Conservation (phyloP, 2,113 vertebrate genomes). For the Astur gentilis region DNA sequence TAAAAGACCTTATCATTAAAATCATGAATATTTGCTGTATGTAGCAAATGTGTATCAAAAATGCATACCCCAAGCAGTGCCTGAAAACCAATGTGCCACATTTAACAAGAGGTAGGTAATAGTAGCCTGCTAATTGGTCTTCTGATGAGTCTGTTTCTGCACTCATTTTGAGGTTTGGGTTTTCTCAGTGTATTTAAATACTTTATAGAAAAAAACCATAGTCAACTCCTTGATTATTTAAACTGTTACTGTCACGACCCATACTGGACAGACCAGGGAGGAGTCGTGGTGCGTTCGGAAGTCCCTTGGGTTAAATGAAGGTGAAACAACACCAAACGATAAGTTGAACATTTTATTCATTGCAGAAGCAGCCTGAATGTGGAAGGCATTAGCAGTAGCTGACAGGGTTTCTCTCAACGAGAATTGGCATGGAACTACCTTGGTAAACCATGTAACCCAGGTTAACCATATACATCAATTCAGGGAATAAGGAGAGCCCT, state of each 20-base stretch:
- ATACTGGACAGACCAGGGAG: too few relatives aligned
- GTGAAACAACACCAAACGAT: too few relatives aligned
- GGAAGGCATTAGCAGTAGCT: too few relatives aligned
- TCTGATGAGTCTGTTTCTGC: not conserved
- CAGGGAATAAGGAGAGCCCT: too few relatives aligned
- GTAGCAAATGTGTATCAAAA: not conserved
- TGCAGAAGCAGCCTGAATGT: too few relatives aligned
- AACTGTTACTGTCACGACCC: not conserved
- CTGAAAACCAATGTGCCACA: not conserved
- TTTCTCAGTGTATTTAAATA: not conserved
- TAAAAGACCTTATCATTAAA: not conserved
- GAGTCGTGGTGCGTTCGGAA: too few relatives aligned
- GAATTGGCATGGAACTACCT: too few relatives aligned
- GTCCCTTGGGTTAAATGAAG: too few relatives aligned
- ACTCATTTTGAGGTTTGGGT: accelerated
- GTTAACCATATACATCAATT: too few relatives aligned
- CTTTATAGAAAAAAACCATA: not conserved
- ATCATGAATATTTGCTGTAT: not conserved
- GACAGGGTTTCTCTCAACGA: too few relatives aligned
- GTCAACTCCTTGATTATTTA: not conserved
- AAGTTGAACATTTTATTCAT: too few relatives aligned
- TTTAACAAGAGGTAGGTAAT: not conserved
- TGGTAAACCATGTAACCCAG: too few relatives aligned
- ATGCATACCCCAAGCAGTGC: not conserved
- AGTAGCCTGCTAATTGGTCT: not conserved